Evolutionary conservation across 2,888 invertebrate genomes (phyloP), one percentile per base, ranked within the genome.

Genomic region (Icerya purchasi): DNA sequence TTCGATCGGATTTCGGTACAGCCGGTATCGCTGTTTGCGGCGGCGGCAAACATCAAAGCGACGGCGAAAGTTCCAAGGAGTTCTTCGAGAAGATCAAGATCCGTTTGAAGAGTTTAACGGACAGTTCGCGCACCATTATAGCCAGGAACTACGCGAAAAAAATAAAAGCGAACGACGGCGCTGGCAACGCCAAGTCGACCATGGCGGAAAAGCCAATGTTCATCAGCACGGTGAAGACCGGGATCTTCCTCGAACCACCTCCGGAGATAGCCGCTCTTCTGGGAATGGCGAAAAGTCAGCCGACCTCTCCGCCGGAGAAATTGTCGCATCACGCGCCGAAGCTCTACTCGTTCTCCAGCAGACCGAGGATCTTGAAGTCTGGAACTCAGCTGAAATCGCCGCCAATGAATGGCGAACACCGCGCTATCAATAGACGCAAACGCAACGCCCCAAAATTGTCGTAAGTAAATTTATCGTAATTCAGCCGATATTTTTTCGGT

Each of bases 171-270:
- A 67, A 25, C 69, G 67, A 62, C 68, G 66, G 53, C 67, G 66
- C 2, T 66, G 1, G 68, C 24, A 66, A 70, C 21, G 72, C 73
- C 62, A 71, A 70, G n/a, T 63, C 70, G 8, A 68, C 74, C 18
- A 62, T 63, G 61, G 61, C 63, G 53, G 61, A 65, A 55, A 65
- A 67, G 58, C 67, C 69, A 1, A 68, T 85, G 10, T 88, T 88
- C 68, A 80, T 87, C 64, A 86, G 86, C 10, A 86, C 86, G 0
- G 88, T 88, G 53, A 83, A 82, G 66, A 79, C 78, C 57, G 88
- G 88, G 2, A 79, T 81, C 66, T 88, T 87, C 69, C 72, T 87
- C 64, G 80, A 83, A 68, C 87, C 88, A 3, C 84, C 86, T 1
- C 80, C 81, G n/a, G 80, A 80, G 67, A 72, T 82, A 53, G 83